phyloP scores from a whole-genome alignment of 1,140 invertebrate genomes.

The Steinernema khuongi region DNA sequence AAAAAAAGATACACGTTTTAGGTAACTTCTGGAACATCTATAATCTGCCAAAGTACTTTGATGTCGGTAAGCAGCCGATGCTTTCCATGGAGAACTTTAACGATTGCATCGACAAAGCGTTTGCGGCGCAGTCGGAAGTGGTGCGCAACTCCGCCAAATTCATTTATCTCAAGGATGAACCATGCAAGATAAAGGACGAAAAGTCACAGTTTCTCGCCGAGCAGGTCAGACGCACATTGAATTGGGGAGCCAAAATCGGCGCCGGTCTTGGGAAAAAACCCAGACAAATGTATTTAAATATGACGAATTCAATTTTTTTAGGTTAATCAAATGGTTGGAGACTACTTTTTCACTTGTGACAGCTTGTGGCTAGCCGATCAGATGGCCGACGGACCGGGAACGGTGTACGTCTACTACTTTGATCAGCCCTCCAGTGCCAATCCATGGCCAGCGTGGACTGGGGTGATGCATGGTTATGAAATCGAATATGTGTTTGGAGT shows the following conservation, averaged over 20 bases:
- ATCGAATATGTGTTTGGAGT: slow-evolving; percentile 57
- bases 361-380: slow-evolving; percentile 56
- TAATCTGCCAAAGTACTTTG: slow-evolving; percentile 55
- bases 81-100: slow-evolving; percentile 49
- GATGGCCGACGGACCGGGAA: slow-evolving; percentile 45
- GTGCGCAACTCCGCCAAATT: slow-evolving; percentile 52
- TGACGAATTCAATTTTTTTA: slow-evolving; percentile 20
- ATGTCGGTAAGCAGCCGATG: slow-evolving; percentile 46
- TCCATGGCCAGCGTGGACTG: slow-evolving; percentile 90
- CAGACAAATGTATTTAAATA: slow-evolving; percentile 27
- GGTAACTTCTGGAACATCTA: slow-evolving; percentile 59
- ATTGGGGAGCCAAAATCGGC: neutral
- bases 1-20: slow-evolving; percentile 27
- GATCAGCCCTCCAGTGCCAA: slow-evolving; percentile 63
- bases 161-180: slow-evolving; percentile 48
- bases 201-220: slow-evolving; percentile 48
- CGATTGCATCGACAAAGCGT: slow-evolving; percentile 47
- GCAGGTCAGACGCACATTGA: slow-evolving; percentile 40
- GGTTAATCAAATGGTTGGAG: slow-evolving; percentile 57
- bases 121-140: slow-evolving; percentile 44
- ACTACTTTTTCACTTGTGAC: slow-evolving; percentile 58
- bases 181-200: slow-evolving; percentile 42
- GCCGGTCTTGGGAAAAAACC: slow-evolving; percentile 30
- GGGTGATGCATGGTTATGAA: slow-evolving; percentile 81
- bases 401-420: slow-evolving; percentile 56